Base-by-base conservation (phyloP, 2,797 vertebrate species). In the Leptodactylus fallax region DNA sequence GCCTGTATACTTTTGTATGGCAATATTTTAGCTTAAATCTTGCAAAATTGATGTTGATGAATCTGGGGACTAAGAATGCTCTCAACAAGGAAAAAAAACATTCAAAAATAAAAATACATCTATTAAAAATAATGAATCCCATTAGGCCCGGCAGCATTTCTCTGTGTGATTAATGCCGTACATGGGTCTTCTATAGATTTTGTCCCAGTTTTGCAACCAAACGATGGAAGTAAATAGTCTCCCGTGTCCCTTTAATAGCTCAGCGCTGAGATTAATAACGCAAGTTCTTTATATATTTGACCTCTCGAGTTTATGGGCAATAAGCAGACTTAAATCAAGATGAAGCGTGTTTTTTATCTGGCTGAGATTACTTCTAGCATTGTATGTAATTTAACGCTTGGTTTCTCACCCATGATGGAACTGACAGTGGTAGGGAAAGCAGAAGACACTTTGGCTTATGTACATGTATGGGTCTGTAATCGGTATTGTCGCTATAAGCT, bases 51-150 rank as follows among this genome's bases (percentile, higher is more conserved):
- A 55, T 21, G 45, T 12, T 13, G 53, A 56, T 19, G 49, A 25
- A 72, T 71, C 49, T 63, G 13, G 19, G 51, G 27, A 72, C 51
- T 25, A 51, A 45, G 27, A 12, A 71, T 23, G 17, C 36, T 53
- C 16, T 78, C 47, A 6, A 7, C 14, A 2, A 76, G 45, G 19
- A 53, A 53, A 47, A 85, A 45, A 49, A 19, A 85, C 63, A 53
- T 53, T 53, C 8, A 53, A 9, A 53, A 53, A n/a, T 72, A 85
- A 85, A 85, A 78, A 61, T 55, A 85, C 65, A 55, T 85, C 72
- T 85, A 74, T 85, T 85, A 85, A 78, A 85, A 51, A 78, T 85
- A 78, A 77, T 67, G 74, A 85, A 85, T 85, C 83, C 83, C 74
- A 65, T 85, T 85, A 78, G 83, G 51, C 56, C 45, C 61, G 45